phyloP scores from a whole-genome alignment of 2,113 vertebrate species.

The Lota lota region DNA sequence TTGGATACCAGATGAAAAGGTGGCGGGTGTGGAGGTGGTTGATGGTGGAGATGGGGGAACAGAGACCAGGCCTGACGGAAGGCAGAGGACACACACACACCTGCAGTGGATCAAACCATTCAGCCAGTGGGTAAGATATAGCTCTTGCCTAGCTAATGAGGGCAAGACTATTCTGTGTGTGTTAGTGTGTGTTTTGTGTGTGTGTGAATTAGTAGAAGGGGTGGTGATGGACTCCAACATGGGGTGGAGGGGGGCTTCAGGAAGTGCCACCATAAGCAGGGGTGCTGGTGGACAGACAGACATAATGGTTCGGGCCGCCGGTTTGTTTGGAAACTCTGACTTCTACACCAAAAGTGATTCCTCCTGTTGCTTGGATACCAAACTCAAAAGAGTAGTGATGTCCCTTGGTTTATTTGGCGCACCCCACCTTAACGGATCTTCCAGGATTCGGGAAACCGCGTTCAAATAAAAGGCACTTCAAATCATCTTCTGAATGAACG shows the following conservation, averaged over 20 bases:
- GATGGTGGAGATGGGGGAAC: constrained; percentile 28
- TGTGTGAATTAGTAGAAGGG: too few species aligned
- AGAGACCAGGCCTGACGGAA: constrained; percentile 58
- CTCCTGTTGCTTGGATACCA: neutral
- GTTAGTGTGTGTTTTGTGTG: neutral
- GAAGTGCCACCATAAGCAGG: too few species aligned
- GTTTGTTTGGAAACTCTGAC: too few species aligned
- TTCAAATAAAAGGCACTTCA: constrained; percentile 16
- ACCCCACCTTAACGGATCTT: neutral
- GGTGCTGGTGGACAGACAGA: too few species aligned
- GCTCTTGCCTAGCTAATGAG: constrained; percentile 3
- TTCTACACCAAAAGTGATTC: neutral
- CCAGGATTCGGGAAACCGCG: constrained; percentile 3
- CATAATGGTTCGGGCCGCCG: too few species aligned
- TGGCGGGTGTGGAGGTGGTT: constrained; percentile 20
- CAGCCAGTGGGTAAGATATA: constrained; percentile 15
- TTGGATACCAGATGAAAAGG: constrained; percentile 66
- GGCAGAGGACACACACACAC: constrained; percentile 39
- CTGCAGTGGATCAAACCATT: constrained; percentile 46
- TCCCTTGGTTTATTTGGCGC: neutral
- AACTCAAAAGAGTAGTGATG: neutral
- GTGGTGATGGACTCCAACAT: too few species aligned
- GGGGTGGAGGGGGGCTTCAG: too few species aligned
- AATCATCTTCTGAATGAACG: constrained; percentile 6
- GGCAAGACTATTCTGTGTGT: neutral